A percentile compares a stretch with the other conserved stretches of the same genome.
Conservation (phyloP, 2,888 invertebrate genomes). For the Cataglyphis livida region DNA sequence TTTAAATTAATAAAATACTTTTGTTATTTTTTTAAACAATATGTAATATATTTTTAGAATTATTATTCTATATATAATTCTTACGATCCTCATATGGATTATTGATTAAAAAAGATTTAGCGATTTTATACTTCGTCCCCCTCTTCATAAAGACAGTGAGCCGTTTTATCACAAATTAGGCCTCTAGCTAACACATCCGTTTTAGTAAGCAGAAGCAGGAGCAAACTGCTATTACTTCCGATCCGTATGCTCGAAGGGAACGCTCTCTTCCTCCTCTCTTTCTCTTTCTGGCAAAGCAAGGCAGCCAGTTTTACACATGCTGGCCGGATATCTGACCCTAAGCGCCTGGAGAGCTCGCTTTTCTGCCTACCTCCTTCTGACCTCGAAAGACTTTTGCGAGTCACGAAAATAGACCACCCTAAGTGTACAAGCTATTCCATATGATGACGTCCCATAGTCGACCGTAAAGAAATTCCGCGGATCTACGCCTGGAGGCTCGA, state of each 20-base stretch:
- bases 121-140: not conserved
- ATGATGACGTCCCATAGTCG: not conserved
- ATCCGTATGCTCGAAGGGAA: conserved; percentile 9
- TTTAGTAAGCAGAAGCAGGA: not conserved
- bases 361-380: conserved; percentile 42
- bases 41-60: not conserved
- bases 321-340: conserved; percentile 59
- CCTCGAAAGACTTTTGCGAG: conserved; percentile 63
- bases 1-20: not conserved
- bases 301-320: conserved; percentile 55
- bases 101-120: not conserved
- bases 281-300: not conserved
- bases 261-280: not conserved
- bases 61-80: not conserved
- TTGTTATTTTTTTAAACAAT: not conserved
- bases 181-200: conserved; percentile 11
- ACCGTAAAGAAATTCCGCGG: conserved; percentile 15
- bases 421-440: conserved; percentile 16
- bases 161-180: conserved; percentile 21
- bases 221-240: conserved; percentile 47
- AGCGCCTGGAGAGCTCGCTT: conserved; percentile 48
- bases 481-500: not conserved
- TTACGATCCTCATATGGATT: not conserved
- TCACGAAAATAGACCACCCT: conserved; percentile 72
- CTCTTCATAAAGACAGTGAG: not conserved